Evolutionary conservation across 2,113 vertebrate genomes (phyloP), one percentile per base, ranked within the genome.

Genomic region (Scophthalmus maximus): DNA sequence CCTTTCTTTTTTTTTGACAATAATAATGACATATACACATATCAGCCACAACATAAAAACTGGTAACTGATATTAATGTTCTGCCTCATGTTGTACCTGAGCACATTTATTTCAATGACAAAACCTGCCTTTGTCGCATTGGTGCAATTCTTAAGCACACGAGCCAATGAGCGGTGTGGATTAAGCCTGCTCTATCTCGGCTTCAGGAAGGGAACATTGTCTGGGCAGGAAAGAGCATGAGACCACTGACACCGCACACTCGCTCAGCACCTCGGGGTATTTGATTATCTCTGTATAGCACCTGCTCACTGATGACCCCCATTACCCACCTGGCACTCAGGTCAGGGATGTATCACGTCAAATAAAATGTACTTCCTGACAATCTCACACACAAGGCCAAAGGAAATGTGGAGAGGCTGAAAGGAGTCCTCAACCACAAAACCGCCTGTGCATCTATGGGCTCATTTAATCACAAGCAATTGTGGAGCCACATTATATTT

Each of bases 231-330:
- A 85, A 78, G 82, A 84, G 73, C 76, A 65, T 44, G 68, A 73
- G 81, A 73, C 77, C 61, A 40, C 76, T 82, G 83, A 87, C 80
- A 86, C 61, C 7, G 55, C 60, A 76, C 73, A 73, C 64, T 58
- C 76, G 47, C 72, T 40, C 62, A 32, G 59, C 76, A 73, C 80
- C 76, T 78, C 67, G 2, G 73, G 77, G 46, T 89, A 83, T 90
- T 88, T 90, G 83, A 91, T 89, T 87, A 85, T 88, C 82, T 83
- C 83, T 8, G 27, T 88, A n/a, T n/a, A 72, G 78, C 83, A 79
- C 88, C 61, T 76, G 85, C 71, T 85, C 85, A 74, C 60, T 64
- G 72, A 73, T 85, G 89, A 92, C 85, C 87, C 67, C 85, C 80
- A 91, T 91, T 89, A 88, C 84, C 68, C 65, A 46, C 60, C 67